phyloP scores from a whole-genome alignment of 2,888 invertebrate species.

The Acronicta alni region DNA sequence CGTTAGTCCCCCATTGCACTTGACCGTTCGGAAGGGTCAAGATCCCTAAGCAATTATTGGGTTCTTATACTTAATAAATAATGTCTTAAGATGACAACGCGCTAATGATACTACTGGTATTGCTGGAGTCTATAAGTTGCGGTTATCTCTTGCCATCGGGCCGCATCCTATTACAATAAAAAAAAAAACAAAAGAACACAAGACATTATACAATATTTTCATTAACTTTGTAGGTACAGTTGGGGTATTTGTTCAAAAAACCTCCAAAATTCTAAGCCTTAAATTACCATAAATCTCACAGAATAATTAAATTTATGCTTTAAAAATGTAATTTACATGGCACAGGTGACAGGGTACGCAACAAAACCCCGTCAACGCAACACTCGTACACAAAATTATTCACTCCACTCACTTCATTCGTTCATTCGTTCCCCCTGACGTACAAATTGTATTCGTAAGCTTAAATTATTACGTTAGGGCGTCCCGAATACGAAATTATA shows the following conservation, averaged over 20 bases:
- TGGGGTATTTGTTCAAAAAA: not conserved
- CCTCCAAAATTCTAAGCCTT: constrained; percentile 12
- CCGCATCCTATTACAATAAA: too few relatives aligned
- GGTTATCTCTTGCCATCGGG: too few relatives aligned
- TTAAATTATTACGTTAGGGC: constrained; percentile 77
- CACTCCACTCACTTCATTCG: constrained; percentile 78
- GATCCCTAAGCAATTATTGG: too few relatives aligned
- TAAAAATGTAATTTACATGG: constrained; percentile 56
- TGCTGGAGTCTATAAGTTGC: too few relatives aligned
- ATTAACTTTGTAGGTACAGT: not conserved
- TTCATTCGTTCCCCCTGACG: constrained; percentile 73
- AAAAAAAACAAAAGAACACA: too few relatives aligned
- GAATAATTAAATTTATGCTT: constrained; percentile 53
- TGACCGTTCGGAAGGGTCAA: too few relatives aligned
- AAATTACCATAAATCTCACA: constrained; percentile 44
- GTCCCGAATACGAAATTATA: constrained; percentile 71
- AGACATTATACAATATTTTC: too few relatives aligned
- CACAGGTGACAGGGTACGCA: constrained; percentile 54
- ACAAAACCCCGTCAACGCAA: constrained; percentile 64
- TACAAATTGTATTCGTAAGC: constrained; percentile 81
- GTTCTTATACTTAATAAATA: too few relatives aligned
- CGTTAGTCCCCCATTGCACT: too few relatives aligned
- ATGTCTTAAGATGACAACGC: too few relatives aligned
- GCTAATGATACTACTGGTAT: too few relatives aligned
- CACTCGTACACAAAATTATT: constrained; percentile 73